A percentile compares a stretch with the other conserved stretches of the same genome.
Conservation (phyloP, 2,113 vertebrate genomes). For the Columbina picui region DNA sequence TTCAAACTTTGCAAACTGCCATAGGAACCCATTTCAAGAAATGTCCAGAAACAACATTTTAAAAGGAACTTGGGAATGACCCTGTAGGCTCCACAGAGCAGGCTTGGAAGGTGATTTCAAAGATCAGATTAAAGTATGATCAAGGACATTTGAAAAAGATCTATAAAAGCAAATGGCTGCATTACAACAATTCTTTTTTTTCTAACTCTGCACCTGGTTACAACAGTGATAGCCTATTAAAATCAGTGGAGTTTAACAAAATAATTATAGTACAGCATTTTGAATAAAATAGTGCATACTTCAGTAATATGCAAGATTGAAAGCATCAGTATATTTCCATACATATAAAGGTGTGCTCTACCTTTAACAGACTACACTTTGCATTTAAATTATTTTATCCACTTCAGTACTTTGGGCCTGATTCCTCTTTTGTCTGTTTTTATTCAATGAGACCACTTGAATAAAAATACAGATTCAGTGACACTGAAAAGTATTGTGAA, state of each 20-base stretch:
- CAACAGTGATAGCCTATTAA: neutral
- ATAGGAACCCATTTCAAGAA: neutral
- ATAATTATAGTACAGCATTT: neutral
- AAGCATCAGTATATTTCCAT: neutral
- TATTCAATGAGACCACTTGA: neutral
- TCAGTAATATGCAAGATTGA: neutral
- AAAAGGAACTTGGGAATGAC: neutral
- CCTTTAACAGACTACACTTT: neutral
- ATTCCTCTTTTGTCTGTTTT: neutral
- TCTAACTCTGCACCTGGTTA: neutral
- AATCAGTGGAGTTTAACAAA: constrained; percentile 11
- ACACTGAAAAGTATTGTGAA: neutral
- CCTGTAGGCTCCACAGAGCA: neutral
- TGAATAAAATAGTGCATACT: neutral
- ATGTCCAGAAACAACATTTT: neutral
- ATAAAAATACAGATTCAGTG: neutral
- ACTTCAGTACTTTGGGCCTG: neutral
- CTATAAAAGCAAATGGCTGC: neutral
- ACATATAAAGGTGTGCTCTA: neutral
- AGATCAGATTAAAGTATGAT: neutral
- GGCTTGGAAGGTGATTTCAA: neutral
- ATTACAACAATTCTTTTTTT: neutral
- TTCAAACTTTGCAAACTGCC: neutral
- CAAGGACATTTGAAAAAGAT: neutral
- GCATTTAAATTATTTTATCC: constrained; percentile 14